phyloP scores from a whole-genome alignment of 2,888 invertebrate species.

The Drosophila macrothrix region DNA sequence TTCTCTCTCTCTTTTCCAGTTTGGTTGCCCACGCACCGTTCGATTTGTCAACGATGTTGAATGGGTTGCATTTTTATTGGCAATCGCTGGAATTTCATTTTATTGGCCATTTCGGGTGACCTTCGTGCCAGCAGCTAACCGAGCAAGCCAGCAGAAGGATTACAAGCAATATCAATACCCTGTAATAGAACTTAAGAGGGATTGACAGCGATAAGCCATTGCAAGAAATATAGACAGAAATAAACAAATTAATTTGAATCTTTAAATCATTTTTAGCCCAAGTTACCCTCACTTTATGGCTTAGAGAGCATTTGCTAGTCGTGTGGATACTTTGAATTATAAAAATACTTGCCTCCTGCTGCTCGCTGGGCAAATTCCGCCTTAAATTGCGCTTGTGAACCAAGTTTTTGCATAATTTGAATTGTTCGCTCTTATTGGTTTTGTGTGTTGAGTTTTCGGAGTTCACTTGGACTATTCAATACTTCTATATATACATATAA shows the following conservation, averaged over 20 bases:
- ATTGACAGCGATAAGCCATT: neutral
- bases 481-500: constrained; percentile 1
- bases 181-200: neutral
- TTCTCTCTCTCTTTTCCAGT: neutral
- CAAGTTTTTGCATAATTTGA: constrained; percentile 74
- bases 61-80: constrained; percentile 77
- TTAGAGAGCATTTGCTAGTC: constrained; percentile 24
- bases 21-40: constrained; percentile 33
- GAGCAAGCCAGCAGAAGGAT: neutral
- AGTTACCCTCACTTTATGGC: neutral
- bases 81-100: constrained; percentile 74
- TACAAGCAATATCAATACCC: constrained; percentile 5
- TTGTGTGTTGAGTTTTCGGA: constrained; percentile 44
- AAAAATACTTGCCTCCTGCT: constrained; percentile 20
- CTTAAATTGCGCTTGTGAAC: constrained; percentile 64
- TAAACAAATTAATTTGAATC: neutral
- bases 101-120: constrained; percentile 77
- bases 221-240: neutral
- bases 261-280: neutral
- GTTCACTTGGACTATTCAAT: constrained; percentile 36
- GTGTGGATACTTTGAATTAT: too few species aligned
- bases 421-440: constrained; percentile 71
- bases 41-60: constrained; percentile 77
- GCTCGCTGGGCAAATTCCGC: constrained; percentile 53
- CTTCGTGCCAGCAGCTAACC: constrained; percentile 49